phyloP scores from a whole-genome alignment of 2,113 vertebrate genomes.

The Grammatotria lemairii region DNA sequence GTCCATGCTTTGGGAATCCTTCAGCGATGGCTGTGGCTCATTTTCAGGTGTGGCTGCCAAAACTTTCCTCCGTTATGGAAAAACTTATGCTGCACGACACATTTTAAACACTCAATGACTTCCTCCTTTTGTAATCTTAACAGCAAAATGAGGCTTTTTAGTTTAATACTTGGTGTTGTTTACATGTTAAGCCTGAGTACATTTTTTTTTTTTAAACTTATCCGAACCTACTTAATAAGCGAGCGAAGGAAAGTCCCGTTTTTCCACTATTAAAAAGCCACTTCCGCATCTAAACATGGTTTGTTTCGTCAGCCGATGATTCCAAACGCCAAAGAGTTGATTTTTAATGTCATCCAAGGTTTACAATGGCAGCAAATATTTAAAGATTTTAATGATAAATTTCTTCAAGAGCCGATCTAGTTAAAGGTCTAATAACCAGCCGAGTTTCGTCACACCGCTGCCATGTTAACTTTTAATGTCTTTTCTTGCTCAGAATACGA shows the following conservation, averaged over 20 bases:
- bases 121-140: background rate
- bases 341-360: background rate
- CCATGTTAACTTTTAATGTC: background rate
- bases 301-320: background rate
- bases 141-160: background rate
- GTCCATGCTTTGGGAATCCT: background rate
- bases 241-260: accelerated
- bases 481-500: constrained; percentile 71
- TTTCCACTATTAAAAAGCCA: background rate
- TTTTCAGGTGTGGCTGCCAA: background rate
- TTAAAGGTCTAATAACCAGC: background rate
- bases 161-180: accelerated
- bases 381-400: background rate
- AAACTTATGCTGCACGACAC: background rate
- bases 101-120: background rate
- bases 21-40: background rate
- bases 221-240: accelerated
- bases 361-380: background rate
- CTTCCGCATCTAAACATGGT: background rate
- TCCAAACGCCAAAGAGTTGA: accelerated
- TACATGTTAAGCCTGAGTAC: background rate
- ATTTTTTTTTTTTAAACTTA: accelerated
- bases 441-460: background rate
- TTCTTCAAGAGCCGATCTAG: accelerated
- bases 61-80: background rate